Evolutionary conservation across 2,113 vertebrate species (phyloP), one percentile per base, ranked within the genome.

Genomic region (Tonatia bakeri): DNA sequence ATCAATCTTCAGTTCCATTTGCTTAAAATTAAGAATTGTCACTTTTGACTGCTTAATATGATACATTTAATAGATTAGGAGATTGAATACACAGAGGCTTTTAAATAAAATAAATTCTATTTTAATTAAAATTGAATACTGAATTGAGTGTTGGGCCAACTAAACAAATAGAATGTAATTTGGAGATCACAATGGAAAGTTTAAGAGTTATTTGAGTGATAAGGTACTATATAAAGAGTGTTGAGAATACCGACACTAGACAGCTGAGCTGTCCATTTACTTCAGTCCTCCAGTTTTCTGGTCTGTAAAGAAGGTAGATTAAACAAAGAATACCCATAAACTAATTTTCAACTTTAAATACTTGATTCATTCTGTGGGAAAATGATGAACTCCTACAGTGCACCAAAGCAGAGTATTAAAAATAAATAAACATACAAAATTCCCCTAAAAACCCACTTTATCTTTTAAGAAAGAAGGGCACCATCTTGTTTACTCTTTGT

Each of bases 51-150:
- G 31, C 26, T 96, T 88, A 73, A 72, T 67, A 59, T 47, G 40
- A 92, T 69, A 64, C 13, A 36, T 59, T 95, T 11, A 87, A 4
- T 50, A 73, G 36, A 94, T 50, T 76, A 40, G 33, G 6, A 87
- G 10, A 11, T 77, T 61, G 56, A 94, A 59, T 87, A 40, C 6
- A 24, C 14, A 76, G 22, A 83, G 14, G 14, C 47, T 83, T 96
- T 91, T 61, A n/a, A 87, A 36, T 80, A 33, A 93, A 95, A 84
- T 88, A 86, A 93, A 87, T 75, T 13, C 2, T 43, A 87, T 76
- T 96, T 84, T 92, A 95, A 90, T 97, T 95, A 92, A 95, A 90
- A 87, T 28, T n/a, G 31, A 96, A 92, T 90, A 86, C 87, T 31
- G 13, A 77, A 15, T 77, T 92, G 86, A 80, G 17, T 87, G 84